Percentiles rank a stretch among this genome's conserved stretches.
phyloP scores from a whole-genome alignment of 2,797 vertebrate species.

The Phalloptychus januarius region DNA sequence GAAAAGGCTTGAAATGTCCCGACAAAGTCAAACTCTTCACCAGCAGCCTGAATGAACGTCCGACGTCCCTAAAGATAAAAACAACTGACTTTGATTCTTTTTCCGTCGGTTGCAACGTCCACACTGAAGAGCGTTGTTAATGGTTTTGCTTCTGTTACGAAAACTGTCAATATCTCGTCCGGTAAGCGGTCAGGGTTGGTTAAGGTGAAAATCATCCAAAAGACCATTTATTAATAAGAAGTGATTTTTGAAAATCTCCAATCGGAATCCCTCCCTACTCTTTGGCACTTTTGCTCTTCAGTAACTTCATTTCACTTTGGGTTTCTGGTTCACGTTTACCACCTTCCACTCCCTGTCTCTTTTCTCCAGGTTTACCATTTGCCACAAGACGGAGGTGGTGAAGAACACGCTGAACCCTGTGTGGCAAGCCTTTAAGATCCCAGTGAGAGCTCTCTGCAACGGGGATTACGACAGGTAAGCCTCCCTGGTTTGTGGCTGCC shows the following conservation, averaged over 20 bases:
- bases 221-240: no score
- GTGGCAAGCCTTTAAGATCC: slow-evolving; percentile 94
- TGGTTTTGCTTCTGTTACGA: no score
- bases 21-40: no score
- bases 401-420: slow-evolving; percentile 94
- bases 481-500: not conserved
- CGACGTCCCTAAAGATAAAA: no score
- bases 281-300: not conserved
- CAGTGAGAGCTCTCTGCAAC: slow-evolving; percentile 91
- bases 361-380: slow-evolving; percentile 88
- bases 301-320: not conserved
- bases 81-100: no score
- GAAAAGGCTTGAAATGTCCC: no score
- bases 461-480: slow-evolving; percentile 91
- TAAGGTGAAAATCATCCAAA: no score
- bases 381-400: slow-evolving; percentile 93
- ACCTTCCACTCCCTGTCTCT: not conserved
- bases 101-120: no score
- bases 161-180: no score
- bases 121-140: no score
- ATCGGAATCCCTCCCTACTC: not conserved
- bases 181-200: no score
- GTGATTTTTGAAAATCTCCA: not conserved
- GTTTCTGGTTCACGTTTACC: not conserved
- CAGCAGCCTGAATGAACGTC: no score